Base-by-base conservation (phyloP, 2,888 invertebrate species). In the Pseudoips prasinana region DNA sequence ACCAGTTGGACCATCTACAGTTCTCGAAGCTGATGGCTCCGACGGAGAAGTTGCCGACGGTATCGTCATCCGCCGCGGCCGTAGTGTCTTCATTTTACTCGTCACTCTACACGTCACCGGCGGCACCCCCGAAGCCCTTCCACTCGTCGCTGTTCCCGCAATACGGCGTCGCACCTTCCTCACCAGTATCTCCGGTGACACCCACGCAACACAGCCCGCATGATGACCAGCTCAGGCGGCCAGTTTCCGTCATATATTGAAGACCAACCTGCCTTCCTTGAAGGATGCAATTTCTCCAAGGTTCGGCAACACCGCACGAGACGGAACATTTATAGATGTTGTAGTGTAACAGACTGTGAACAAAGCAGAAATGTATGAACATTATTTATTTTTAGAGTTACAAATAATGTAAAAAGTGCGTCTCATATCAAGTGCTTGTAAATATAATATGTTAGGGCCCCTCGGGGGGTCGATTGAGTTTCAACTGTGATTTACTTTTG, bases 171-270 rank as follows among this genome's bases (percentile, higher is more conserved):
- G 81, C 76, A 1, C 90, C 89, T 1, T 72, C 89, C 0, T 89
- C 87, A 0, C 83, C 87, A 1, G 80, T 81, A 28, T 88, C 80
- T 0, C 90, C 90, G 1, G 84, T 81, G 19, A 80, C 83, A 5
- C 75, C 83, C 25, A 73, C 73, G 30, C 85, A 83, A 59, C 86
- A 87, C 74, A 86, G 86, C 75, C 87, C 88, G 0, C 78, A 90
- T 52, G 90, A 90, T 49, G 91, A 90, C 57, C 90, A 92, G 63
- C 88, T 93, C 2, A 78, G 93, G 64, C 91, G 93, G 80, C 92
- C 93, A 0, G 92, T 94, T 20, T 91, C 93, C 39, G 93, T 94
- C 57, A 92, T 93, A 82, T 93, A 92, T 87, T 94, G 91, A 87
- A 87, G 85, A 65, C 85, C 85, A 64, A 72, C 79, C 39, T 69